Base-by-base conservation (phyloP, 2,888 invertebrate species). In the Caenorhabditis sp. region DNA sequence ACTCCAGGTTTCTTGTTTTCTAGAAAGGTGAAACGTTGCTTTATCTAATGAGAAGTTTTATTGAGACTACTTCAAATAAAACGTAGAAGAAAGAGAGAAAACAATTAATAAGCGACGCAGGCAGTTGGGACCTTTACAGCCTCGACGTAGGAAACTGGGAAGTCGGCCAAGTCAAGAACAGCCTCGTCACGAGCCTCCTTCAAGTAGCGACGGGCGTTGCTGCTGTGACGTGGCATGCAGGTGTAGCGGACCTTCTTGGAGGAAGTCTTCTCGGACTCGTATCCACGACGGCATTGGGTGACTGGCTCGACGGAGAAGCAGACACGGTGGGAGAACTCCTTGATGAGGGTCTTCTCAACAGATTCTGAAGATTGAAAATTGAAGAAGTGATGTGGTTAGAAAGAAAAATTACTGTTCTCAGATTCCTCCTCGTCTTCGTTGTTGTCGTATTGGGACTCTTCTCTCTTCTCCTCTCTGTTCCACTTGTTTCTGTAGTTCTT, bases 231-330 rank as follows among this genome's bases (percentile, higher is more conserved):
- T 31, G 87, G 81, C 70, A 90, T 69, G 87, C 90, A 90, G 58
- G 85, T 79, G 87, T 88, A 90, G 41, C 70, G 70, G 63, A 86
- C 49, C 79, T 83, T 85, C 81, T 85, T 75, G 54, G 64, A 14
- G 26, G 47, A 22, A 14, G 38, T 66, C 58, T 80, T 47, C 68
- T 74, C 79, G 22, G 80, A 44, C 19, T 75, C 61, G 59, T 14
- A 70, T 63, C 82, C 63, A 56, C 76, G 76, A 58, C 64, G 86
- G 85, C 90, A 90, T 49, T 84, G 80, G 66, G 80, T 83, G 44
- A 91, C 85, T 74, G 90, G 89, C 74, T 84, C 77, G 24, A 79
- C 54, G 26, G 90, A 90, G 89, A 90, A 89, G 86, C 91, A 91
- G 61, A 91, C 77, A 56, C 86, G 75, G 85, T 89, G 79, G 56